Base-by-base conservation (phyloP, 1,140 invertebrate genomes). In the Leptinotarsa texana region DNA sequence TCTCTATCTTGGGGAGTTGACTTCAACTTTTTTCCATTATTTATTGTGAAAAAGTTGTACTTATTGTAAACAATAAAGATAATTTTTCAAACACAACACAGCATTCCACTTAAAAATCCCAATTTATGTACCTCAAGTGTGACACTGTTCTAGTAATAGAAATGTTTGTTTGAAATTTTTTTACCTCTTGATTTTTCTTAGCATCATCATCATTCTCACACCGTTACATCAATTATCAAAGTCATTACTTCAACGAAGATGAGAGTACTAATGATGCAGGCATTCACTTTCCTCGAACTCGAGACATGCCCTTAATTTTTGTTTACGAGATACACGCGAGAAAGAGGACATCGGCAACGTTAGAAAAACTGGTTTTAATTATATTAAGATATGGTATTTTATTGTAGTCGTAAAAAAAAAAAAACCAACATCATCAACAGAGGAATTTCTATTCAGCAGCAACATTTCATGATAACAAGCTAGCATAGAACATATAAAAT, bases 351-450 rank as follows among this genome's bases (percentile, higher is more conserved):
- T 57, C 17, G 33, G 33, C 51, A 68, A 33, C 33, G 24, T 68
- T 68, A 68, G 42, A 68, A 68, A 68, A 68, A 68, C 66, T 68
- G 66, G 66, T 68, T 68, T 68, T 68, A 68, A 68, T 49, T 68
- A 68, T 68, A 68, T 68, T 68, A 33, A 68, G 24, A 42, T 42
- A 68, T 42, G 66, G 66, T 47, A 68, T 68, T 68, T 68, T 47
- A 68, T 47, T 42, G 42, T 47, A 18, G 24, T 33, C 66, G 42
- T 68, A 68, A 68, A 68, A 68, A 68, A n/a, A n/a, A 3, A 42
- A 24, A 66, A 22, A n/a, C 13, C 63, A 66, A 6, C 51, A 57
- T 57, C 51, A 57, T 57, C 51, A 18, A 4, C n/a, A 18, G 1
- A 57, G 51, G 51, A 57, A 57, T 57, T 13, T 57, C 4, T n/a